These are phyloP conservation scores for Microtus agrestis DNA, from an alignment of 2,797 vertebrate species.

Conservation along the genomic window DNA sequence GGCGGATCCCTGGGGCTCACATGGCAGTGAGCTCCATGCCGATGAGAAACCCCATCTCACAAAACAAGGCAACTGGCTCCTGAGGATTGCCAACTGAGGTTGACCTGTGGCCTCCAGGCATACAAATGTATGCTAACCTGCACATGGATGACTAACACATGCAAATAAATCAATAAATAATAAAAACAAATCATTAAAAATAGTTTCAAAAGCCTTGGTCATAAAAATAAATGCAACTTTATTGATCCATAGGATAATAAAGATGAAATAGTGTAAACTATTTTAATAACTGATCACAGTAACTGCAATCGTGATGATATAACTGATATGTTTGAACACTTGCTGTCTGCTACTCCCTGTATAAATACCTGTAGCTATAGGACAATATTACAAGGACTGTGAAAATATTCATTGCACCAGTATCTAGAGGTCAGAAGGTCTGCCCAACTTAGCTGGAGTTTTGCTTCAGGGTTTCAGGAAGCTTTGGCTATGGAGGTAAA, in stretches of 20 bases:
- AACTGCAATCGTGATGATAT: background rate
- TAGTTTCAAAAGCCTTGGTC: background rate
- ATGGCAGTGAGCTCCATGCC: background rate
- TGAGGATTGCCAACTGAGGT: background rate
- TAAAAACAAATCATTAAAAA: background rate
- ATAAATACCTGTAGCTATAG: background rate
- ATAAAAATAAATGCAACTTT: background rate
- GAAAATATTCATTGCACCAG: background rate
- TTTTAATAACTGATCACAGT: background rate
- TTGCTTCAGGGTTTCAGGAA: background rate
- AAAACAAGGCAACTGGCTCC: background rate
- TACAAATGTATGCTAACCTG: background rate
- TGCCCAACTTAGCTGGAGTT: background rate
- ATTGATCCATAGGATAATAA: background rate
- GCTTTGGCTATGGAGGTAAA: background rate
- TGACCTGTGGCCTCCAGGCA: background rate
- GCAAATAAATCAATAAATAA: background rate
- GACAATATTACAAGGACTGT: background rate
- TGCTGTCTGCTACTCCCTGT: background rate
- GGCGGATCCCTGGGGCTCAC: background rate
- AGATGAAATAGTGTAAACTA: slow-evolving; percentile 8
- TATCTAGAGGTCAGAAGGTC: background rate
- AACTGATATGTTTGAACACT: background rate
- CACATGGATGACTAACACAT: background rate
- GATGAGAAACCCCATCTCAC: background rate